phyloP scores from a whole-genome alignment of 2,797 vertebrate species.

The Megalops cyprinoides region DNA sequence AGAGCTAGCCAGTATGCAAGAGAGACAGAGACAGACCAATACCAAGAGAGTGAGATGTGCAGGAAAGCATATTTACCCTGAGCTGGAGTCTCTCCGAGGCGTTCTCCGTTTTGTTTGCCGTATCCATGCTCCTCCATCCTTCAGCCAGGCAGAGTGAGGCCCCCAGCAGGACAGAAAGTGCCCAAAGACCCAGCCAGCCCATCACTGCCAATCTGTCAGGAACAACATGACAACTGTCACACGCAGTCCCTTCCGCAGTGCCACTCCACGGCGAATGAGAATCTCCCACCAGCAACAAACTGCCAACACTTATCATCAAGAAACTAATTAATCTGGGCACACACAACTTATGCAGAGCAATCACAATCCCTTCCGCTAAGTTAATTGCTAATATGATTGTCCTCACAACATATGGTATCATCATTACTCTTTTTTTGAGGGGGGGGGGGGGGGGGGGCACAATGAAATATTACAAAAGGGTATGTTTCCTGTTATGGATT shows the following conservation, averaged over 20 bases:
- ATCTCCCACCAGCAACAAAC: neutral
- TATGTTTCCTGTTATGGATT: too few relatives aligned
- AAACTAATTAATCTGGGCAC: constrained; percentile 27
- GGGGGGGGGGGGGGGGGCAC: too few relatives aligned
- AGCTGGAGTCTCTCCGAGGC: constrained; percentile 55
- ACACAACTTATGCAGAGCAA: neutral
- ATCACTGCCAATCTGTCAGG: constrained; percentile 76
- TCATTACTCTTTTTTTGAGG: constrained; percentile 40
- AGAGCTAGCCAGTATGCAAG: neutral
- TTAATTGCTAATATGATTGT: constrained; percentile 29
- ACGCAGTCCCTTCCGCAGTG: neutral
- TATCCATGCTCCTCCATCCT: constrained; percentile 69
- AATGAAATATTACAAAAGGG: too few relatives aligned
- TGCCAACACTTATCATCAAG: constrained; percentile 4
- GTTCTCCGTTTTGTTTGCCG: constrained; percentile 52
- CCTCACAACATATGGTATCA: constrained; percentile 32
- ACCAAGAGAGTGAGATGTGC: neutral
- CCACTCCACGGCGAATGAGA: neutral
- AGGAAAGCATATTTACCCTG: constrained; percentile 72
- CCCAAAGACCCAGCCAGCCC: constrained; percentile 79
- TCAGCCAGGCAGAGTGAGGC: constrained; percentile 68
- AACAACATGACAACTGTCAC: constrained; percentile 50
- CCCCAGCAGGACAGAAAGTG: constrained; percentile 76
- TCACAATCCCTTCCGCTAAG: neutral
- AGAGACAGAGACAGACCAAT: neutral